phyloP scores from a whole-genome alignment of 2,113 vertebrate species.

The Solea solea region DNA sequence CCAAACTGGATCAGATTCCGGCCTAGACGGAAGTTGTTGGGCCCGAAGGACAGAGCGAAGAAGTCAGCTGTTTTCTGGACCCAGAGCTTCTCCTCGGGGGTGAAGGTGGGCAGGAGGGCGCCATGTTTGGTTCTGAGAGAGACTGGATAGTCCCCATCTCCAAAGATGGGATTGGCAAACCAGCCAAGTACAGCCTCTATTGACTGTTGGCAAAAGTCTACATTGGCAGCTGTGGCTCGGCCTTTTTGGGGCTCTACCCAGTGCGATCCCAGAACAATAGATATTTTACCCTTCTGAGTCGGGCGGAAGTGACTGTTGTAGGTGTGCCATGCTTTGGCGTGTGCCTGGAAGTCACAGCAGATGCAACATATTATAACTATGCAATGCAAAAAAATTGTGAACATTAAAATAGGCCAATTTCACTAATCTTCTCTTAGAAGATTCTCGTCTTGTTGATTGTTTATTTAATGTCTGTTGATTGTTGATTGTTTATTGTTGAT shows the following conservation, averaged over 20 bases:
- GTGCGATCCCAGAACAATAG: constrained; percentile 93
- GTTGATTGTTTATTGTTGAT: too few species aligned
- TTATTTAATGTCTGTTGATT: too few species aligned
- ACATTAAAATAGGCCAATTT: neutral
- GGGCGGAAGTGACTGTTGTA: constrained; percentile 87
- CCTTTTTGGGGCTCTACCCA: constrained; percentile 90
- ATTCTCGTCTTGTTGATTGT: too few species aligned
- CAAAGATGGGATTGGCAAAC: constrained; percentile 93
- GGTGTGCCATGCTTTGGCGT: constrained; percentile 91
- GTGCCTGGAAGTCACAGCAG: constrained; percentile 83
- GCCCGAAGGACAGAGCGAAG: constrained; percentile 96
- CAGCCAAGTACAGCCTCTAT: constrained; percentile 91
- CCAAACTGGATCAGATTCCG: constrained; percentile 79
- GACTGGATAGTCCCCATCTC: constrained; percentile 89
- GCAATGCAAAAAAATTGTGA: neutral
- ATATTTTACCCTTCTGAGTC: constrained; percentile 87
- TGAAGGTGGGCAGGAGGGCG: constrained; percentile 82
- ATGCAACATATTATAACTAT: neutral
- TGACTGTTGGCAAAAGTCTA: constrained; percentile 87
- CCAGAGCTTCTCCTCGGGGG: constrained; percentile 82
- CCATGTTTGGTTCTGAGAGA: constrained; percentile 80
- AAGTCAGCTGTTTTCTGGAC: constrained; percentile 91
- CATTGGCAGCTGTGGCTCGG: constrained; percentile 67
- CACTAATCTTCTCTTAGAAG: too few species aligned
- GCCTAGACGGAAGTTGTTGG: constrained; percentile 87